Evolutionary conservation across 2,888 invertebrate genomes (phyloP), one percentile per base, ranked within the genome.

Genomic region (Metallyticus violacea): DNA sequence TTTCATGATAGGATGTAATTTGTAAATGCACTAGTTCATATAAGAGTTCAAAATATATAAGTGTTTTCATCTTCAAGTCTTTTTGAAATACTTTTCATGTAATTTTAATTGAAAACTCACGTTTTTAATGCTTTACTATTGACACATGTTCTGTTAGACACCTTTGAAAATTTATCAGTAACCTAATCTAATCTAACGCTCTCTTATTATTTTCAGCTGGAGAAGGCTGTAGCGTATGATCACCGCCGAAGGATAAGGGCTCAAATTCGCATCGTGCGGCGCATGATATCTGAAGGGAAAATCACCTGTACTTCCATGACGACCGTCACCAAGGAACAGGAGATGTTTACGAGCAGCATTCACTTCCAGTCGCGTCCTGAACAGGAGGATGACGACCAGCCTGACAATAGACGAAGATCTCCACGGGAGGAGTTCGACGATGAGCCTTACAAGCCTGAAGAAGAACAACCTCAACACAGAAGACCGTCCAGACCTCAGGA

Each of bases 161-260:
- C n/a, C n/a, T n/a, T n/a, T n/a, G n/a, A n/a, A n/a, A n/a, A n/a
- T n/a, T n/a, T n/a, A n/a, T n/a, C n/a, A n/a, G n/a, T n/a, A n/a
- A n/a, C n/a, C n/a, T n/a, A n/a, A n/a, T n/a, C n/a, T n/a, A n/a
- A n/a, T n/a, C n/a, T n/a, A n/a, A n/a, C n/a, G n/a, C n/a, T 62
- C 22, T 15, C 6, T 5, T 15, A 15, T 62, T n/a, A 1, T 86
- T 25, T 93, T 90, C 92, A 96, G 95, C 92, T 97, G 91, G 96
- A 96, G 92, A 95, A 95, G 90, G 95, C 96, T 87, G 94, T 94
- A 86, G 95, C 95, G 88, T 97, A 97, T 91, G 97, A 97, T 90
- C 94, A 96, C 90, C 93, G 97, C 89, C 94, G 96, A 88, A 94
- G 96, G 89, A 96, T 97, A 86, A 93, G 97, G 88, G 94, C 96